These are phyloP conservation scores for Eustalomyia histrio DNA, from an alignment of 2,888 invertebrate species.

Conservation along the genomic window DNA sequence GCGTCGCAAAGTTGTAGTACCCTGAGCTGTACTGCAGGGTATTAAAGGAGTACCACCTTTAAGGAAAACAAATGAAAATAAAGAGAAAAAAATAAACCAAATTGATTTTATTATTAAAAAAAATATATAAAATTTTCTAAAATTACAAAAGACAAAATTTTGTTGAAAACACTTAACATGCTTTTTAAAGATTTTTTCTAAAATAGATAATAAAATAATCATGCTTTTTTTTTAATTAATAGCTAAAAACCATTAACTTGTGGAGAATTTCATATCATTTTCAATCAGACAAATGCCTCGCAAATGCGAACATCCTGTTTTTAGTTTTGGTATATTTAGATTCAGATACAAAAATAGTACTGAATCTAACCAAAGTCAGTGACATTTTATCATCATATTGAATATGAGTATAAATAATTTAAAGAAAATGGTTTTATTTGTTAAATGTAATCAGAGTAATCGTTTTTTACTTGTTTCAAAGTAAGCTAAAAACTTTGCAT, in stretches of 20 bases:
- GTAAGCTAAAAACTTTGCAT: conserved; percentile 55
- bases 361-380: conserved; percentile 75
- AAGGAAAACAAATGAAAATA: conserved; percentile 60
- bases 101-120: too few species aligned
- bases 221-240: neutral
- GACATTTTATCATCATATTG: conserved; percentile 74
- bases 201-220: conserved; percentile 17
- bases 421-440: neutral
- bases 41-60: conserved; percentile 81
- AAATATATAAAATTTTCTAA: neutral
- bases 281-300: conserved; percentile 70
- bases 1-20: conserved; percentile 70
- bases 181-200: conserved; percentile 33
- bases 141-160: neutral
- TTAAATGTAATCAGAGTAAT: conserved; percentile 59
- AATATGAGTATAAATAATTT: conserved; percentile 13
- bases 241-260: neutral
- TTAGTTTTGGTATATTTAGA: conserved; percentile 67
- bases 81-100: neutral
- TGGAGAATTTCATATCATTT: neutral
- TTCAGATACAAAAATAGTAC: conserved; percentile 77
- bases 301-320: conserved; percentile 68
- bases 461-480: conserved; percentile 21
- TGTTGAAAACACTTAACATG: conserved; percentile 54
- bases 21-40: conserved; percentile 74